phyloP scores from a whole-genome alignment of 2,797 vertebrate genomes.

The Psittacula echo region DNA sequence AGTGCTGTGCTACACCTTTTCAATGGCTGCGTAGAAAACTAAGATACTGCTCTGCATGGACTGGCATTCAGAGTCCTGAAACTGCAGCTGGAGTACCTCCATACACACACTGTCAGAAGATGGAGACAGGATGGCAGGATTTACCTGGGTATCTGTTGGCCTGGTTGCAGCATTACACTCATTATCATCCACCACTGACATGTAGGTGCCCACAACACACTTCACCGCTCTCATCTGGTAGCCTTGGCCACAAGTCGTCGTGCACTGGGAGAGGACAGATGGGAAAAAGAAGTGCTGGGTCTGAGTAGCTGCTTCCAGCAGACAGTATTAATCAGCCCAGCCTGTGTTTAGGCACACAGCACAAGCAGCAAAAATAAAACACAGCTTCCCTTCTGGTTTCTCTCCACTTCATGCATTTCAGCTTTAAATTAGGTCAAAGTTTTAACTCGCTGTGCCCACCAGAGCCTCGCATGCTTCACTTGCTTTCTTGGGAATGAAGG shows the following conservation, averaged over 20 bases:
- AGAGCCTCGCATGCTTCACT: conserved; percentile 82
- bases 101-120: fast-evolving
- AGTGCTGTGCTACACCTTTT: background rate
- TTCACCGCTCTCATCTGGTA: conserved; percentile 96
- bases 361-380: conserved; percentile 24
- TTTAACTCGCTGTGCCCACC: conserved; percentile 73
- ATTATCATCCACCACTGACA: conserved; percentile 91
- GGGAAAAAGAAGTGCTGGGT: background rate
- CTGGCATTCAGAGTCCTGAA: background rate
- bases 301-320: conserved; percentile 1
- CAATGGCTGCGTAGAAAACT: background rate
- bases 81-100: background rate
- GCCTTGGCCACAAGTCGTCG: conserved; percentile 91
- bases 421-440: conserved; percentile 83
- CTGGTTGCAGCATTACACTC: conserved; percentile 94
- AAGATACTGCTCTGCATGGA: background rate
- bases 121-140: background rate
- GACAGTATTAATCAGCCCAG: background rate
- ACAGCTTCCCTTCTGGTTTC: conserved; percentile 43
- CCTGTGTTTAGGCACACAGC: background rate
- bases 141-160: conserved; percentile 93
- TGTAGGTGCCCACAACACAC: conserved; percentile 90
- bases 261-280: conserved; percentile 83
- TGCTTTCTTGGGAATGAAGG: conserved; percentile 80
- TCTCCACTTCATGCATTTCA: conserved; percentile 78